Base-by-base conservation (phyloP, 30 jellyfish, hydroid and myxozoan species). In the Morbakka virulenta region DNA sequence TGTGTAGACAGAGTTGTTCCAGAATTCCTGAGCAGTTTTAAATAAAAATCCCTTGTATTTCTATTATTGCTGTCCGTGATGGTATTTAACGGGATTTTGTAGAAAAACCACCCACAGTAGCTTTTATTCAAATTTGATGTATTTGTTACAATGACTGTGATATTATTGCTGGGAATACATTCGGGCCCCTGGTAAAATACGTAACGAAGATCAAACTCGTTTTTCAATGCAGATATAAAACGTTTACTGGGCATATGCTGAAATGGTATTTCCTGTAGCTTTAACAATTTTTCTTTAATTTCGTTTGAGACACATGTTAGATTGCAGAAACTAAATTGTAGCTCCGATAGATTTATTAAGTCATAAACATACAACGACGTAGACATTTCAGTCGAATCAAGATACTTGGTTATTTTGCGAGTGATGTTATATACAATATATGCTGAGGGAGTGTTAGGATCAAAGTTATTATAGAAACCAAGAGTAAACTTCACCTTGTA, bases 51-150 rank as follows among this genome's bases (percentile, higher is more conserved):
- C 62, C 93, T 71, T 2, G 97, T 77, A 13, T 83, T 76, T 35
- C 89, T 93, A 4, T 93, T 97, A 4, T 79, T 73, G 17, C 85
- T 62, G 50, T 79, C 95, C n/a, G 74, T 50, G 57, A 93, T 81
- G 28, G 89, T 77, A 32, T 47, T 72, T 0, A 62, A 35, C 9
- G 96, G 95, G 2, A 93, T 77, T 47, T 27, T 48, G 32, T 80
- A 81, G 34, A 47, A 34, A 24, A 85, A 24, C n/a, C 49, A 47
- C 32, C 96, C 96, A 62, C 96, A 86, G 33, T 64, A 33, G 0
- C 83, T 53, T 26, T 76, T 87, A 50, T 77, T 52, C 12, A 64
- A 23, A 3, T 36, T 63, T 27, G 64, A 14, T 50, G 67, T 4
- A 22, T 36, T 13, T 21, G 50, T 74, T 0, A 51, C 80, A 34